Base-by-base conservation (phyloP, 2,888 invertebrate genomes). In the Ischnura elegans region DNA sequence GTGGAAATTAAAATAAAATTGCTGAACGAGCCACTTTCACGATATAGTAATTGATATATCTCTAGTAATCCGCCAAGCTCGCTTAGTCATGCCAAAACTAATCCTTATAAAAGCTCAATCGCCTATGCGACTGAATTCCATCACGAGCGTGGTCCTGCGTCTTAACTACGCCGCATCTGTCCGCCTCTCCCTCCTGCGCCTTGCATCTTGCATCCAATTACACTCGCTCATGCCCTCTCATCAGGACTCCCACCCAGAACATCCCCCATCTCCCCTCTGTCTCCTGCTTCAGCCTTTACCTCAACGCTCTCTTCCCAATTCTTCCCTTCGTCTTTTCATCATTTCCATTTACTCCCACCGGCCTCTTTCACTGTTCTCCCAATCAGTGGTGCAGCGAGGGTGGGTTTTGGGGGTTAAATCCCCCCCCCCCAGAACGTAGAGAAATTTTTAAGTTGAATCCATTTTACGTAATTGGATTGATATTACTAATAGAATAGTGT, bases 121-220 rank as follows among this genome's bases (percentile, higher is more conserved):
- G 29, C 36, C 76, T 0, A 13, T 29, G 76, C 36, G 13, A n/a
- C n/a, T n/a, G 36, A 76, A 76, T 36, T 76, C 25, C 2, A 76
- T 36, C 76, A 76, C 36, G 29, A 36, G 16, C 36, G 29, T 36
- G 76, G 3, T 76, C 76, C 10, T 36, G 29, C 36, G 16, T 61
- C 21, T 76, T 36, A 1, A 36, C 13, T 36, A 36, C 76, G 13
- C 29, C 29, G 76, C 76, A 76, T 76, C 76, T 76, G 76, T 76
- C 25, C 29, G 29, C 16, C 25, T 10, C 16, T 13, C 36, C 13
- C 76, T 29, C 76, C 13, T 36, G 3, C 36, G 76, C 76, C n/a
- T 25, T 61, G 61, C 61, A 76, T 76, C 76, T 76, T 76, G 76
- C 76, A 76, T 76, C 76, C 76, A 76, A 76, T 76, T 76, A 76